These are phyloP conservation scores for Hoplostethus mediterraneus DNA, from an alignment of 2,797 vertebrate species.

Conservation along the genomic window DNA sequence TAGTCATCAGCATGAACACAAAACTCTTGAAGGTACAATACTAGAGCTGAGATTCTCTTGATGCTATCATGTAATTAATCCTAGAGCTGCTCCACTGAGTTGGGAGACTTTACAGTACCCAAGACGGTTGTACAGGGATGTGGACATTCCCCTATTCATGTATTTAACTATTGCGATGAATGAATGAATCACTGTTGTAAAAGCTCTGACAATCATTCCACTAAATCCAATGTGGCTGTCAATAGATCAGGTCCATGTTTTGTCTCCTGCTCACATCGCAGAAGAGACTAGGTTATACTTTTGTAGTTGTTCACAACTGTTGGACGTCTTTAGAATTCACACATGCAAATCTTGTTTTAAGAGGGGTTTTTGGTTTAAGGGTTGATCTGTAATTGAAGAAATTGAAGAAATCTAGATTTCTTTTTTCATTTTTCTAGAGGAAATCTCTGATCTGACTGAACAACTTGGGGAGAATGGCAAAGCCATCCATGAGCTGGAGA, in stretches of 20 bases:
- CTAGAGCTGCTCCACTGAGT: not conserved
- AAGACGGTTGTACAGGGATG: no score
- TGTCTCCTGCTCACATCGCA: not conserved
- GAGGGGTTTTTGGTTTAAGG: not conserved
- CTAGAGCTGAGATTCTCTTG: no score
- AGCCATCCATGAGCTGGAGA: slow-evolving; percentile 87
- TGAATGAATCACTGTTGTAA: no score
- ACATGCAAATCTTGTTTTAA: not conserved
- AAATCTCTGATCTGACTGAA: slow-evolving; percentile 87
- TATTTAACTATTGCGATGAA: no score
- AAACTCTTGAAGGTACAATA: no score
- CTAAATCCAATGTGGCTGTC: no score
- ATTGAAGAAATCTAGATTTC: not conserved
- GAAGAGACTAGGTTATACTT: no score
- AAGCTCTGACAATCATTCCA: no score
- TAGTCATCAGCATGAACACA: no score
- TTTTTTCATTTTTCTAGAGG: slow-evolving; percentile 73
- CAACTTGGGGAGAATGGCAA: slow-evolving; percentile 87
- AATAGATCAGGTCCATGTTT: not conserved
- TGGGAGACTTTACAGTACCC: not conserved
- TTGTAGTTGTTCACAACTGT: no score
- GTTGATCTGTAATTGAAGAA: not conserved
- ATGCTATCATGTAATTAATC: not conserved
- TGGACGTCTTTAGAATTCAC: not conserved
- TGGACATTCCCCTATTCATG: not conserved